Evolutionary conservation across 2,797 vertebrate species (phyloP).

Genomic region (Spea hammondii): DNA sequence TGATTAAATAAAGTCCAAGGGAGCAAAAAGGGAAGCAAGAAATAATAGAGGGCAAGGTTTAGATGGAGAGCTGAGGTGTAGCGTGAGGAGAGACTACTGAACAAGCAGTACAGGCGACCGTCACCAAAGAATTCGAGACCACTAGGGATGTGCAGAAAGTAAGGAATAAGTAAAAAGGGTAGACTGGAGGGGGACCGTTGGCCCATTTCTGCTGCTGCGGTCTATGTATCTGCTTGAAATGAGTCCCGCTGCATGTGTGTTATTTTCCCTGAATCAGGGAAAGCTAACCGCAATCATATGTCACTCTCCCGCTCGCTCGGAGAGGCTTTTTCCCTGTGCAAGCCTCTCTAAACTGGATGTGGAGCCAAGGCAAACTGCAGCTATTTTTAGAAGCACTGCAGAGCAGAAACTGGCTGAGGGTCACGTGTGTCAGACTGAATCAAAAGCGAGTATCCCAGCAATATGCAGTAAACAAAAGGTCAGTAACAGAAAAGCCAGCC

Average conservation of each 20-base stretch:
- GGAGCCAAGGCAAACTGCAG: slow-evolving; percentile 84
- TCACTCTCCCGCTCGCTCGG: slow-evolving; percentile 60
- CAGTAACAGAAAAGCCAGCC: slow-evolving; percentile 76
- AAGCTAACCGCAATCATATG: slow-evolving; percentile 23
- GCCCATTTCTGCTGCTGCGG: background rate
- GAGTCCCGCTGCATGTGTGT: background rate
- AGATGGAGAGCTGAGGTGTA: too few relatives aligned
- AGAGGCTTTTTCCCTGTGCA: slow-evolving; percentile 67
- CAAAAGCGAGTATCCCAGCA: slow-evolving; percentile 90
- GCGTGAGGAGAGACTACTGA: too few relatives aligned
- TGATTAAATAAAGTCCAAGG: too few relatives aligned
- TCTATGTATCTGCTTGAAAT: background rate
- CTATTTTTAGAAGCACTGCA: slow-evolving; percentile 92
- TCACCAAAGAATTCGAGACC: too few relatives aligned
- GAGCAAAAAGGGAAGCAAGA: too few relatives aligned
- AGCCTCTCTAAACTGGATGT: slow-evolving; percentile 89
- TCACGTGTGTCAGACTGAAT: slow-evolving; percentile 84
- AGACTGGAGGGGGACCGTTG: too few relatives aligned
- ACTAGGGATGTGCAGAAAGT: too few relatives aligned
- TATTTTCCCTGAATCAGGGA: background rate
- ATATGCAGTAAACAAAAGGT: slow-evolving; percentile 90
- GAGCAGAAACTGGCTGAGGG: slow-evolving; percentile 81
- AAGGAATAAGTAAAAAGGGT: too few relatives aligned
- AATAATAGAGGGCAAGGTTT: too few relatives aligned
- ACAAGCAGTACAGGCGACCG: too few relatives aligned